Base-by-base conservation (phyloP, 1,140 invertebrate genomes). In the Hylyphantes graminicola region DNA sequence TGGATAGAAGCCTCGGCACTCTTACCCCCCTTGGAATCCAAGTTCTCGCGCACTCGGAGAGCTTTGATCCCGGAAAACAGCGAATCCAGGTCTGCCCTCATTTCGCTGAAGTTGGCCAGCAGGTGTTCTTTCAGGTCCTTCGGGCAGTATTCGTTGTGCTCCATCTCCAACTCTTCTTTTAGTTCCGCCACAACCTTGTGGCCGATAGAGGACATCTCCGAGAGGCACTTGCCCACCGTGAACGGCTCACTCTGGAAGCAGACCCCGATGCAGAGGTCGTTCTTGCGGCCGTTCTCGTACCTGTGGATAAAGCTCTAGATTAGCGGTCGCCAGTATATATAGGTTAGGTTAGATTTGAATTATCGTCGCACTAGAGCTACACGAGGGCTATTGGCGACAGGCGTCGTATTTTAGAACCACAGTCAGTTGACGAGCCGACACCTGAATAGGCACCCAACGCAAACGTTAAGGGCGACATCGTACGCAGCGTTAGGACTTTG, bases 51-150 rank as follows among this genome's bases (percentile, higher is more conserved):
- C 11, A 19, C n/a, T 19, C 35, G 53, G 5, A 50, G 57, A 8
- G 9, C 5, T 17, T 64, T 81, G 35, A 81, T 50, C 10, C 59
- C 68, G 7, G 79, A 73, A 73, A 81, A 81, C 12, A 81, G n/a
- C 19, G 57, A 72, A 73, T 81, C 50, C 0, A 81, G 48, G 53
- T 81, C 79, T 13, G 57, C n/a, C 61, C 48, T 61, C 19, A 81
- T 81, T 2, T 63, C 17, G 35, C 64, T 59, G 54, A 81, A 73
- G 10, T 63, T 68, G n/a, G 68, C 17, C 15, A 81, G 12, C 7
- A 81, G 53, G 35, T 55, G 63, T 48, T 81, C 68, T 21, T 61
- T 73, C 15, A 73, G 48, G 53, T 81, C 68, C 21, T 70, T 81
- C 2, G 57, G 65, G 53, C 79, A 81, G 19, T 59, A 72, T 35